These are phyloP conservation scores for Mus pahari DNA, from an alignment of 2,113 vertebrate genomes.

Conservation along the genomic window DNA sequence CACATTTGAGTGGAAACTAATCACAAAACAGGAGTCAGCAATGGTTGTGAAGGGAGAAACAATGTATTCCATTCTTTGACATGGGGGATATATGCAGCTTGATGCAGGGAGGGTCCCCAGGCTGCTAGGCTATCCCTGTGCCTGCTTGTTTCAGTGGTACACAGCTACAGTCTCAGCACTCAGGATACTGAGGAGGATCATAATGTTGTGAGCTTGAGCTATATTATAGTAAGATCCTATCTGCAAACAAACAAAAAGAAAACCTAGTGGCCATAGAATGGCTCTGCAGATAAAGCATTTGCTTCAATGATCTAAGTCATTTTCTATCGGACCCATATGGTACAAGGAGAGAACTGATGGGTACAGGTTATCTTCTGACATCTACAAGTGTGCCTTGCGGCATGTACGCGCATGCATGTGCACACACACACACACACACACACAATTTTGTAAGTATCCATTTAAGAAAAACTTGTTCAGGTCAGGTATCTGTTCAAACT, in stretches of 20 bases:
- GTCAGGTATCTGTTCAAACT: not conserved
- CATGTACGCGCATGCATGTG: not conserved
- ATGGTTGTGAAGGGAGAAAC: not conserved
- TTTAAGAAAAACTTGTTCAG: not conserved
- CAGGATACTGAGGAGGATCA: not conserved
- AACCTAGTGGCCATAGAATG: not conserved
- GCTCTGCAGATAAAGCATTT: not conserved
- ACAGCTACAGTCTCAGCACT: not conserved
- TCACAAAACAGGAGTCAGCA: not conserved
- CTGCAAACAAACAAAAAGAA: not conserved
- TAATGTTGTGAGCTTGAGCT: not conserved
- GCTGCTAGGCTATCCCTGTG: not conserved
- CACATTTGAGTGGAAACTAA: not conserved
- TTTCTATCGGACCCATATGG: not conserved
- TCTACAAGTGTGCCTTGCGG: not conserved
- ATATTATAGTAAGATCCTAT: not conserved
- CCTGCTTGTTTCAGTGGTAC: not conserved
- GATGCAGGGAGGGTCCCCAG: not conserved
- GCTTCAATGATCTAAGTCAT: not conserved
- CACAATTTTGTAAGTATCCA: not conserved
- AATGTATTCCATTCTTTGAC: not conserved
- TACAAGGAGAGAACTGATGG: not conserved
- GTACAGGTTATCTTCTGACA: not conserved
- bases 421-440: not conserved
- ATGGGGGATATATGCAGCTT: not conserved